Percentiles rank a stretch among this genome's conserved stretches.
Evolutionary conservation across 2,888 invertebrate genomes (phyloP).

Genomic region (Cosmorhoe ocellata): DNA sequence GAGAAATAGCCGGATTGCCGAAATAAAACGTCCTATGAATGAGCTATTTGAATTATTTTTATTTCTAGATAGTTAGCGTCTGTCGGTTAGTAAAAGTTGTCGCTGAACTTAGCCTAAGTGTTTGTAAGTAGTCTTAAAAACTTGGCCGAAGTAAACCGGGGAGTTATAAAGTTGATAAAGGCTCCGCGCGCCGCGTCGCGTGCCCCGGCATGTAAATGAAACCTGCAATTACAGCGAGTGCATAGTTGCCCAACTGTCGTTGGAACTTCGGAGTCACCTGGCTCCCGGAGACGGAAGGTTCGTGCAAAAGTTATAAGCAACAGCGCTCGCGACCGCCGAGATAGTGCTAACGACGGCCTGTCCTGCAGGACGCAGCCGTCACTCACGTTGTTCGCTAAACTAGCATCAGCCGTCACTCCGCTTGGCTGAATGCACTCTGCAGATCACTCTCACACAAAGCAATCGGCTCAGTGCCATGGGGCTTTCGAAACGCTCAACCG

Average conservation of each 20-base stretch:
- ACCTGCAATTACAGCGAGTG: constrained; percentile 2
- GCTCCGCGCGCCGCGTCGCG: not conserved
- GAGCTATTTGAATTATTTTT: no score
- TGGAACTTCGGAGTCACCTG: not conserved
- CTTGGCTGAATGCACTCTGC: not conserved
- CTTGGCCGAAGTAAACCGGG: not conserved
- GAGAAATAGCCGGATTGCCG: constrained; percentile 11
- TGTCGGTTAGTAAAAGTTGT: no score
- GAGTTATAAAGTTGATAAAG: not conserved
- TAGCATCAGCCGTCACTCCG: no score
- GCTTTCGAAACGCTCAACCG: not conserved
- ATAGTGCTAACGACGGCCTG: no score
- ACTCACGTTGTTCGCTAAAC: no score
- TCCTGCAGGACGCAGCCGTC: no score
- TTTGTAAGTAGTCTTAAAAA: constrained; percentile 4
- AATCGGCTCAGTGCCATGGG: not conserved
- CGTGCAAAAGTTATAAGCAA: not conserved
- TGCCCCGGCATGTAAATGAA: constrained; percentile 1
- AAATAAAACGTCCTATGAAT: not conserved
- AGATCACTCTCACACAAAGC: not conserved
- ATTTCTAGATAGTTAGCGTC: not conserved
- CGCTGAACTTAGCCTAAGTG: not conserved
- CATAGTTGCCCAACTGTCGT: constrained; percentile 4
- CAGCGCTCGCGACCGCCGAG: no score
- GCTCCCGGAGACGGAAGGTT: not conserved